Evolutionary conservation across 2,797 vertebrate genomes (phyloP).

Genomic region (Sylvilagus floridanus): DNA sequence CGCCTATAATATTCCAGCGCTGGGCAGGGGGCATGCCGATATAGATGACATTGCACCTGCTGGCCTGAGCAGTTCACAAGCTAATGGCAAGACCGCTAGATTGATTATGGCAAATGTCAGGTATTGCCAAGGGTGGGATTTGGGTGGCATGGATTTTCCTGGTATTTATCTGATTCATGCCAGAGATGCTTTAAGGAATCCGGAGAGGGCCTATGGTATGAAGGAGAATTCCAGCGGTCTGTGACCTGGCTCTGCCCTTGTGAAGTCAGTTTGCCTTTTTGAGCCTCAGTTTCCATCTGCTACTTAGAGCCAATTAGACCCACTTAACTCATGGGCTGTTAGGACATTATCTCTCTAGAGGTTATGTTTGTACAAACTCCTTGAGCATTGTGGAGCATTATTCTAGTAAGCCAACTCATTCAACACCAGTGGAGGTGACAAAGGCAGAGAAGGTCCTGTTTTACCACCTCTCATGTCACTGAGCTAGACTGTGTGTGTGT

Average conservation of each 20-base stretch:
- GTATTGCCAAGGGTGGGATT: not conserved
- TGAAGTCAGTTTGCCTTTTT: constrained; percentile 45
- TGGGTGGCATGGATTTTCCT: constrained; percentile 20
- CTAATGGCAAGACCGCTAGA: not conserved
- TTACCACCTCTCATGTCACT: not conserved
- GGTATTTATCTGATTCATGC: constrained; percentile 24
- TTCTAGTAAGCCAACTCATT: constrained; percentile 59
- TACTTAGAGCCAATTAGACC: constrained; percentile 65
- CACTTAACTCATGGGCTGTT: constrained; percentile 61
- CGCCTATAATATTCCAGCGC: not conserved
- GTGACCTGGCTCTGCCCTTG: constrained; percentile 52
- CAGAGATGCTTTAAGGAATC: not conserved
- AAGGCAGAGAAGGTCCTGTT: not conserved
- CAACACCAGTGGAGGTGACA: not conserved
- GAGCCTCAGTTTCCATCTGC: constrained; percentile 73
- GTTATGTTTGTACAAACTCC: constrained; percentile 75
- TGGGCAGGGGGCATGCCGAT: not conserved
- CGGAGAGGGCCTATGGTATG: not conserved
- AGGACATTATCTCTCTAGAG: constrained; percentile 70
- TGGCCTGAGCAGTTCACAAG: not conserved
- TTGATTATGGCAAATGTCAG: not conserved
- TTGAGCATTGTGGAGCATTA: constrained; percentile 58
- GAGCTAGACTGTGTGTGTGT: not conserved
- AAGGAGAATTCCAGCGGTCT: constrained; percentile 6
- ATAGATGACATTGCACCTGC: not conserved